Percentiles rank a stretch among this genome's conserved stretches.
Conservation (phyloP, 2,113 vertebrate species). For the Nanorana parkeri region DNA sequence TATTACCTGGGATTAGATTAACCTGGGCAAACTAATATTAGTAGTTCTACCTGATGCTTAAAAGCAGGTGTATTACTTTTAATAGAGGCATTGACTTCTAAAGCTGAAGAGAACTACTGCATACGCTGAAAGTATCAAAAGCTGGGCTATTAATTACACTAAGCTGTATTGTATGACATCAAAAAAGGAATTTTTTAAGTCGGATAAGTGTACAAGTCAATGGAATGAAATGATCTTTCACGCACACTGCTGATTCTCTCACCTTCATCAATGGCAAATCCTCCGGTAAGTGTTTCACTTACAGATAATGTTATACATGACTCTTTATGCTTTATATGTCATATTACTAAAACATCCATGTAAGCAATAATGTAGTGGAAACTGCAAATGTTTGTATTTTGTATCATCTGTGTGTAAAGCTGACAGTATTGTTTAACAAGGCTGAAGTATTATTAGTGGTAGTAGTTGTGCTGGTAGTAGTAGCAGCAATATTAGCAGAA, state of each 20-base stretch:
- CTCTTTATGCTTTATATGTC: no score
- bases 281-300: constrained; percentile 36
- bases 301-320: background rate
- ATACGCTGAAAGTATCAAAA: background rate
- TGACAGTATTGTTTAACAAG: no score
- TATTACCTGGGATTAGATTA: background rate
- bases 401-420: no score
- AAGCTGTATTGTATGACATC: background rate
- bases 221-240: background rate
- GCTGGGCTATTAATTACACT: background rate
- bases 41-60: background rate
- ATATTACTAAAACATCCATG: no score
- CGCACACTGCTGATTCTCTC: constrained; percentile 12
- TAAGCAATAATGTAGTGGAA: no score
- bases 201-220: background rate
- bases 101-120: background rate
- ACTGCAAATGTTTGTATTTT: no score
- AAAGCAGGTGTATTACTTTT: background rate
- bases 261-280: constrained; percentile 36
- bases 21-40: constrained; percentile 6
- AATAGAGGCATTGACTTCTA: background rate
- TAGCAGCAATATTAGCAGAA: no score
- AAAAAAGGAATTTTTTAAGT: background rate
- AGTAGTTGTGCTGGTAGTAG: no score
- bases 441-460: no score